These are phyloP conservation scores for Lates calcarifer DNA, from an alignment of 2,113 vertebrate genomes.

Conservation along the genomic window DNA sequence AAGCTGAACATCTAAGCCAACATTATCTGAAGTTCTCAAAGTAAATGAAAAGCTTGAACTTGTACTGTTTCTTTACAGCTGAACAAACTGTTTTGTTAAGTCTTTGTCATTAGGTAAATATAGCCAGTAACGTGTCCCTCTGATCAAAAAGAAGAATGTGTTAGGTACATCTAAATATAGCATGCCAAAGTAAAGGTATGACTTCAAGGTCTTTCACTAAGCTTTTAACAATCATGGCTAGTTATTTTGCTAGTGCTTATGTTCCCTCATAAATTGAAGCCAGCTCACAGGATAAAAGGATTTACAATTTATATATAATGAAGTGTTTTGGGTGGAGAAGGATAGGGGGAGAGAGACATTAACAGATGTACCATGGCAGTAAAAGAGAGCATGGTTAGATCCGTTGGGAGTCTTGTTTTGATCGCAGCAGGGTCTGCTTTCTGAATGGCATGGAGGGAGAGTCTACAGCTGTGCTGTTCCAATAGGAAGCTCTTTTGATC, in stretches of 20 bases:
- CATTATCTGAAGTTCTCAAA: not conserved
- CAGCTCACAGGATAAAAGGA: conserved; percentile 29
- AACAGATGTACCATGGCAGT: conserved; percentile 42
- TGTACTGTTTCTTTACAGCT: not conserved
- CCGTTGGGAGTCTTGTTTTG: conserved; percentile 59
- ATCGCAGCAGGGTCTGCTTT: conserved; percentile 52
- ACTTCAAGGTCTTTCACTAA: conserved; percentile 25
- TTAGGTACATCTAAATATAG: conserved; percentile 26
- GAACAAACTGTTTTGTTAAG: not conserved
- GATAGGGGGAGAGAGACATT: conserved; percentile 8
- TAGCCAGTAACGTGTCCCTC: conserved; percentile 4
- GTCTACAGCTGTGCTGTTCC: conserved; percentile 43
- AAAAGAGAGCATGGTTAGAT: conserved; percentile 39
- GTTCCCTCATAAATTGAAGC: conserved; percentile 12
- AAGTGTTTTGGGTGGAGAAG: conserved; percentile 36
- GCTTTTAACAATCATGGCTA: conserved; percentile 10
- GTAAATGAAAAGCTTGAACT: not conserved
- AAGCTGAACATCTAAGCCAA: not conserved
- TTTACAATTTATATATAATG: conserved; percentile 40
- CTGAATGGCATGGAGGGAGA: conserved; percentile 41
- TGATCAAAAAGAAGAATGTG: conserved; percentile 3
- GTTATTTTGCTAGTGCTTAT: conserved; percentile 21
- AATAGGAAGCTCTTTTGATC: conserved; percentile 64
- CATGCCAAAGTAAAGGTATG: not conserved
- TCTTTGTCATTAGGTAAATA: conserved; percentile 41